These are phyloP conservation scores for Acleris laterana DNA, from an alignment of 2,888 invertebrate genomes.

Conservation along the genomic window DNA sequence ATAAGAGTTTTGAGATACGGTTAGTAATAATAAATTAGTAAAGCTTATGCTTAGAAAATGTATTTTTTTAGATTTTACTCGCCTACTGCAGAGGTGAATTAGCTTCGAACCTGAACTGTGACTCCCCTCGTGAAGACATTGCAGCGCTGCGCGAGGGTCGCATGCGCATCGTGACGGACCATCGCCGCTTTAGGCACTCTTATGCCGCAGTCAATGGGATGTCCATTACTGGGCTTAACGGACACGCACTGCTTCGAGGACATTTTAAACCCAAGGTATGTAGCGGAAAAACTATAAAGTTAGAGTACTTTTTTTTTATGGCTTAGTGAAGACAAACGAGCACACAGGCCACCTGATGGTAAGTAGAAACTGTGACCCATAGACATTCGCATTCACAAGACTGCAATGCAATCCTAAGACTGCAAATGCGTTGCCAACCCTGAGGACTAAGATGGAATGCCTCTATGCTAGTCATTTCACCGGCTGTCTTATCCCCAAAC, in stretches of 20 bases:
- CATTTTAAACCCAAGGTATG: slow-evolving; percentile 57
- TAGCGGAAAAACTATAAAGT: background rate
- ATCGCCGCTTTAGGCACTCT: slow-evolving; percentile 80
- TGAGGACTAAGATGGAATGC: too few species aligned
- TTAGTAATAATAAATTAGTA: too few species aligned
- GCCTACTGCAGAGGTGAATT: slow-evolving; percentile 87
- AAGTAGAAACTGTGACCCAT: too few species aligned
- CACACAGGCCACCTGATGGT: too few species aligned
- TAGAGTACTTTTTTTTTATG: too few species aligned
- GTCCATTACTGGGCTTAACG: slow-evolving; percentile 57
- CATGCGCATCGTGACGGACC: slow-evolving; percentile 84
- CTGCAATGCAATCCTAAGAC: too few species aligned
- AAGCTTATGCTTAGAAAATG: background rate
- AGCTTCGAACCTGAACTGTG: slow-evolving; percentile 89
- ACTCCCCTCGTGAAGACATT: slow-evolving; percentile 77
- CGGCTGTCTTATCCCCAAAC: too few species aligned
- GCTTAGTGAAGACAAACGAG: too few species aligned
- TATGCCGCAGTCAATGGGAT: slow-evolving; percentile 61
- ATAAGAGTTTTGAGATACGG: too few species aligned
- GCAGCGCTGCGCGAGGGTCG: slow-evolving; percentile 76
- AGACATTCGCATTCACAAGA: too few species aligned
- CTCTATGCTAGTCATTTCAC: too few species aligned
- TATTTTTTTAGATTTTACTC: slow-evolving; percentile 65
- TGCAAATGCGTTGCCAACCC: too few species aligned
- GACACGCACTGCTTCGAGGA: slow-evolving; percentile 58